These are phyloP conservation scores for Xestia rhomboidea DNA, from an alignment of 2,888 invertebrate species.

Conservation along the genomic window DNA sequence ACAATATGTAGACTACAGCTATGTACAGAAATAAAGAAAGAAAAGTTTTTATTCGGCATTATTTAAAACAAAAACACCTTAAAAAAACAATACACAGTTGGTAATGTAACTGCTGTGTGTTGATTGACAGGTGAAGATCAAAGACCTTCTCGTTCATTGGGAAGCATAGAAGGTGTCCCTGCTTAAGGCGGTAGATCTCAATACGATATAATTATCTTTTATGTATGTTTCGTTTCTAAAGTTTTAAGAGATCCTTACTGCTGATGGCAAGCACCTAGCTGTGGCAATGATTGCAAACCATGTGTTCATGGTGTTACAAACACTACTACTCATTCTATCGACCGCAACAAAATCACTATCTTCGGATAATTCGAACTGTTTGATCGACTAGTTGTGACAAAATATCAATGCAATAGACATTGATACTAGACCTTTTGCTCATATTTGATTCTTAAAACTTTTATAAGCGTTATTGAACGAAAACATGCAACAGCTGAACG, in stretches of 20 bases:
- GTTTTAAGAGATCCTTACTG: no score
- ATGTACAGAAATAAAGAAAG: no score
- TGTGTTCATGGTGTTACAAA: not conserved
- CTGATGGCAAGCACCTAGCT: not conserved
- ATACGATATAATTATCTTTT: not conserved
- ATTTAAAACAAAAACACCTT: no score
- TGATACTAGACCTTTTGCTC: not conserved
- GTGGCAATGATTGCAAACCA: not conserved
- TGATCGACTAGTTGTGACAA: not conserved
- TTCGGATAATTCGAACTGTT: not conserved
- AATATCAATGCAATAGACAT: not conserved
- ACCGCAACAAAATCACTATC: not conserved
- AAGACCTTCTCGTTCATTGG: not conserved
- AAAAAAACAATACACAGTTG: no score
- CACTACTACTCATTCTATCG: not conserved
- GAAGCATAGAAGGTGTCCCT: not conserved
- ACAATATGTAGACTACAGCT: no score
- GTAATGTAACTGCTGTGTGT: no score
- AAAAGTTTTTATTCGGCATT: no score
- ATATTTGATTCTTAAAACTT: not conserved
- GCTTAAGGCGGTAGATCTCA: not conserved
- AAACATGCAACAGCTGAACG: constrained; percentile 5
- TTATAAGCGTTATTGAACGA: not conserved
- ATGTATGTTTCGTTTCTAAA: not conserved
- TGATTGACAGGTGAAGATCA: constrained; percentile 1